Evolutionary conservation across 1,140 invertebrate genomes (phyloP), one percentile per base, ranked within the genome.

Genomic region (Saxidomus purpurata): DNA sequence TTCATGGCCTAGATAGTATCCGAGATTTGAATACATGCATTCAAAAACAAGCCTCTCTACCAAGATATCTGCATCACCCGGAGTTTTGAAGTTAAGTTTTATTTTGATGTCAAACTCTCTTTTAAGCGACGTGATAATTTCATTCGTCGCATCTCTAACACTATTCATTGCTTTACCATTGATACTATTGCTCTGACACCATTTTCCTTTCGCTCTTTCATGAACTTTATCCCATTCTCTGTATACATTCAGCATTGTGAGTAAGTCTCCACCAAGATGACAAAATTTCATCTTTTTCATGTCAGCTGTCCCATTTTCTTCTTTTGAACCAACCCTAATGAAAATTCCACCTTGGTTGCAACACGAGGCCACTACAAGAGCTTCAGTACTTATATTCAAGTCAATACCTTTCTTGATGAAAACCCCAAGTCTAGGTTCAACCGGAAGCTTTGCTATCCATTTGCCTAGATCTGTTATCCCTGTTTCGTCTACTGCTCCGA

Each of bases 191-290:
- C 86, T 52, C 8, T 89, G 22, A 76, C 94, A 95, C 94, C 94
- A 95, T 59, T 67, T 90, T 1, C 86, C 91, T 86, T 93, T 93
- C 59, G 91, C 22, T 28, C 91, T 91, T 79, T 93, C 93, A 34
- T 83, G 76, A 25, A 91, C 76, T 22, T 79, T 67, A 67, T 91
- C 52, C 93, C 94, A 95, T 63, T 90, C 90, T 93, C 97, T 97
- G 94, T 97, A 99, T n/a, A 99, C 97, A 95, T 99, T 99, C 0
- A 99, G 95, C 47, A 99, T 96, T 19, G 98, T 99, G 6, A 99
- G 96, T 93, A 99, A 98, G 96, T 99, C 99, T 13, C 99, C 99
- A 92, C 98, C 97, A 28, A 97, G 96, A 0, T 98, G 98, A 83
- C 93, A 92, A 89, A 94, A 95, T n/a, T 97, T 95, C 95, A 99